Percentiles rank a stretch among this genome's conserved stretches.
phyloP scores from a whole-genome alignment of 2,113 vertebrate genomes.

The Lichenostomus cassidix region DNA sequence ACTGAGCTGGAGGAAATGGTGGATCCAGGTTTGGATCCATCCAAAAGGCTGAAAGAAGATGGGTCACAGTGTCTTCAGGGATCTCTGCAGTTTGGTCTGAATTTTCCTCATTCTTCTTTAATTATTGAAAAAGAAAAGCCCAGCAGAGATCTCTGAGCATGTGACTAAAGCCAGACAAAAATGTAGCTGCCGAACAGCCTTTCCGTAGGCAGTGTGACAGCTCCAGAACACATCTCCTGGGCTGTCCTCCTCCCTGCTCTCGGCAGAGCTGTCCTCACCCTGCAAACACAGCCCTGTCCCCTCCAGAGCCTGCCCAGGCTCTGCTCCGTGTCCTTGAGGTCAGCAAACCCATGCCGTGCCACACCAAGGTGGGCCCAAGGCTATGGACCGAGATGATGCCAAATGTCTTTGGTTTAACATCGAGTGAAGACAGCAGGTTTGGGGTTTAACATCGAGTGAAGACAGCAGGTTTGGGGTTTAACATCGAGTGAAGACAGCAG shows the following conservation, averaged over 20 bases:
- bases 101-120: background rate
- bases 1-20: background rate
- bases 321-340: accelerated
- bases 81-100: background rate
- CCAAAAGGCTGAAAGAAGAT: background rate
- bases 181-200: background rate
- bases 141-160: background rate
- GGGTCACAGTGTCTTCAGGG: background rate
- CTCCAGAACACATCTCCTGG: background rate
- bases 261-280: accelerated
- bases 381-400: background rate
- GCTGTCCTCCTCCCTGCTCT: background rate
- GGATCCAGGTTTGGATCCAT: background rate
- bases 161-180: background rate
- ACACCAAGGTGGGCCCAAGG: accelerated
- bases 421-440: no score
- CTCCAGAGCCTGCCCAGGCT: accelerated
- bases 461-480: background rate
- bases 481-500: accelerated
- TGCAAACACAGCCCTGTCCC: accelerated
- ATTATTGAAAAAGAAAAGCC: background rate
- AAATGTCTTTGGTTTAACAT: accelerated
- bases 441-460: background rate
- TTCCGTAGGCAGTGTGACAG: background rate
- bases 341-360: accelerated